phyloP scores from a whole-genome alignment of 2,113 vertebrate species.

The Pollimyrus isidori region DNA sequence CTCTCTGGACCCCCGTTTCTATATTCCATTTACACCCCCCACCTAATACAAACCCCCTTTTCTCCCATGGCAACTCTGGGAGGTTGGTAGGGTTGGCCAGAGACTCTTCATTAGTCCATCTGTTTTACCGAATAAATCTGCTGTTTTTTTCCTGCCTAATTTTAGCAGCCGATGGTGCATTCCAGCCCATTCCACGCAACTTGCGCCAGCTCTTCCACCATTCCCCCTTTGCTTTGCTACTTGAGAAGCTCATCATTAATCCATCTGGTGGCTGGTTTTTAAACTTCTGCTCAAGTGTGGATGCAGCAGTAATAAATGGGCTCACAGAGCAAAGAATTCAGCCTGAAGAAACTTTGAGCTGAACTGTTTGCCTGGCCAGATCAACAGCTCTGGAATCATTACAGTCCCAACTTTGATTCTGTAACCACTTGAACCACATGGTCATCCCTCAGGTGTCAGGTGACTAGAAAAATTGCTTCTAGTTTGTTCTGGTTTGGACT shows the following conservation, averaged over 20 bases:
- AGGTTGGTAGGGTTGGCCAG: not conserved
- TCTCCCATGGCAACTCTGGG: constrained; percentile 11
- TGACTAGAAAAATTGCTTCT: not conserved
- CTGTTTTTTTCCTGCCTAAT: not conserved
- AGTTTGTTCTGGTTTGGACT: not conserved
- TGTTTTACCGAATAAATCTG: not conserved
- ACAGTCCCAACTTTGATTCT: not conserved
- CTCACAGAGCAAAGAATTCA: not conserved
- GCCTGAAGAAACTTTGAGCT: not conserved
- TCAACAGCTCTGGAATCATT: not conserved
- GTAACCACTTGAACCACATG: not conserved
- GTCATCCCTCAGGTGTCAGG: not conserved
- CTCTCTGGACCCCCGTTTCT: not conserved
- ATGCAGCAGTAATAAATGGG: not conserved
- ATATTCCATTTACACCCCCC: not conserved
- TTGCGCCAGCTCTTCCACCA: not conserved
- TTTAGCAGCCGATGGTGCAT: not conserved
- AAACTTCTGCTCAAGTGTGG: not conserved
- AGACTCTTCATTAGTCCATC: not conserved
- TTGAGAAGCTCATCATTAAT: too few species aligned
- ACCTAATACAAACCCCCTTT: not conserved
- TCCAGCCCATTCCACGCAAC: not conserved
- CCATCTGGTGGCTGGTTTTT: not conserved
- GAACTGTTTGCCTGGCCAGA: not conserved
- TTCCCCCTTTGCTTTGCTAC: too few species aligned